Evolutionary conservation across 2,888 invertebrate species (phyloP).

Genomic region (Dorcus parallelipipedus): DNA sequence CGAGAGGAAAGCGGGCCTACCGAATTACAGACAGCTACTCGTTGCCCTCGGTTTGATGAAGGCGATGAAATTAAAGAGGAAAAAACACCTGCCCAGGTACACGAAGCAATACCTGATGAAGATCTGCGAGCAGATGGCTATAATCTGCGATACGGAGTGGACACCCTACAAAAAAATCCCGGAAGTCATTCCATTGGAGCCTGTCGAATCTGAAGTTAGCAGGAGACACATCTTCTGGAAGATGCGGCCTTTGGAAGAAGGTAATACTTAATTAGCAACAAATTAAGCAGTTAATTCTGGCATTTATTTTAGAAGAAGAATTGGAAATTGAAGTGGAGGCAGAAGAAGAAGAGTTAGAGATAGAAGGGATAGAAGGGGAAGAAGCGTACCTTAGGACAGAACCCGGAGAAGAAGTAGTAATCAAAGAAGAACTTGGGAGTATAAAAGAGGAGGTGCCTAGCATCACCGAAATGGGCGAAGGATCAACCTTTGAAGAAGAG

Average conservation of each 20-base stretch:
- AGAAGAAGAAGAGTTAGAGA: conserved; percentile 4
- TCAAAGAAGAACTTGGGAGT: neutral
- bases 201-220: conserved; percentile 9
- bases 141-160: conserved; percentile 19
- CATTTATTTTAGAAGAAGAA: neutral
- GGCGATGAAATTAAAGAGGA: conserved; percentile 6
- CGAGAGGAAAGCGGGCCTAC: conserved; percentile 6
- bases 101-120: conserved; percentile 18
- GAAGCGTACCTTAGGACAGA: neutral
- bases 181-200: neutral
- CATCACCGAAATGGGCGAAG: too few species aligned
- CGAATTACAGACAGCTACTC: conserved; percentile 24
- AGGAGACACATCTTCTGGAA: conserved; percentile 12
- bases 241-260: neutral
- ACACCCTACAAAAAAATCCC: conserved; percentile 18
- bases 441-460: too few species aligned
- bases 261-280: conserved; percentile 1
- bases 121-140: conserved; percentile 22
- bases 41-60: conserved; percentile 18
- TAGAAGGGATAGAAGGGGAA: neutral
- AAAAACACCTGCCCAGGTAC: conserved; percentile 11
- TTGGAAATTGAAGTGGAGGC: neutral
- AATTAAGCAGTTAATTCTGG: neutral
- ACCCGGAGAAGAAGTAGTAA: neutral
- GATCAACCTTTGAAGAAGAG: too few species aligned